These are phyloP conservation scores for Rhagoletis pomonella DNA, from an alignment of 1,140 invertebrate species.

Conservation along the genomic window DNA sequence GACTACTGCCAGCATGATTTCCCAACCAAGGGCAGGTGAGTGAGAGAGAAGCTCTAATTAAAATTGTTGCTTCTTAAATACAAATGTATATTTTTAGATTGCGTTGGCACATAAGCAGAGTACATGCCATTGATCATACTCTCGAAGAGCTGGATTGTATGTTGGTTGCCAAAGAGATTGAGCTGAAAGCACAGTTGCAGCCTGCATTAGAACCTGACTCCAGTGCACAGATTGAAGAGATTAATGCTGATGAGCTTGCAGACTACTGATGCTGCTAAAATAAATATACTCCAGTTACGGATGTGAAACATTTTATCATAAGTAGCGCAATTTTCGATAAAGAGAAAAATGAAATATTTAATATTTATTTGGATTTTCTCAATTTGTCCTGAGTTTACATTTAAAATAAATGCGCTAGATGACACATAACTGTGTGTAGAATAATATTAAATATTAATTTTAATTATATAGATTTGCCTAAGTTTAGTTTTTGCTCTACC, in stretches of 20 bases:
- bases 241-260: not conserved
- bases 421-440: no score
- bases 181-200: constrained; percentile 16
- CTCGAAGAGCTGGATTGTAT: constrained; percentile 49
- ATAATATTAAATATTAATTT: no score
- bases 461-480: no score
- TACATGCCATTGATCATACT: constrained; percentile 7
- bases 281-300: no score
- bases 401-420: no score
- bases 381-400: no score
- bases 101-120: constrained; percentile 47
- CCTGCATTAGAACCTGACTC: not conserved
- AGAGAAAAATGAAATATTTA: no score
- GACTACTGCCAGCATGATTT: constrained; percentile 59
- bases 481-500: no score
- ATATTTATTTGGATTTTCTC: no score
- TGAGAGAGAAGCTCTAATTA: not conserved
- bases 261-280: not conserved
- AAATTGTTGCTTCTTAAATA: not conserved
- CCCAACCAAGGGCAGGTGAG: constrained; percentile 62
- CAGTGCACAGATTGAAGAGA: not conserved
- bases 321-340: no score
- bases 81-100: constrained; percentile 10
- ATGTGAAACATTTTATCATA: no score
- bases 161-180: constrained; percentile 32